Evolutionary conservation across 2,113 vertebrate genomes (phyloP).

Genomic region (Muscicapa adusta): DNA sequence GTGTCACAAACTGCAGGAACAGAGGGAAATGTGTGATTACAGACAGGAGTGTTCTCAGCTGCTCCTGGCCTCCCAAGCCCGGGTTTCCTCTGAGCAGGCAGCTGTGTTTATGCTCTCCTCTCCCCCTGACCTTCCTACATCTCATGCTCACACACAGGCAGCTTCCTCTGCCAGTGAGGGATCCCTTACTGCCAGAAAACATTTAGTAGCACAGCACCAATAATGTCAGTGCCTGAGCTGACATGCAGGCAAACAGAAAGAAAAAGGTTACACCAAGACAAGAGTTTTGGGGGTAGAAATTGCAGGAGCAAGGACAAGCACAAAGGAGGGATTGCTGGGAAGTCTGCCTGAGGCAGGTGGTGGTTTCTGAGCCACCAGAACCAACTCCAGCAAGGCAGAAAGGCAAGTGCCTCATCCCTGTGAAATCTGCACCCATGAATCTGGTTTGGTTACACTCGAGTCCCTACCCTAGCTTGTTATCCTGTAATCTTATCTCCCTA

Average conservation of each 20-base stretch:
- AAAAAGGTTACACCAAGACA: not conserved
- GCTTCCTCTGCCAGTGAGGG: not conserved
- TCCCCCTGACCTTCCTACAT: not conserved
- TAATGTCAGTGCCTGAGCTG: not conserved
- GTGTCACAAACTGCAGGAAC: rapidly evolving
- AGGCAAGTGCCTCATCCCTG: not conserved
- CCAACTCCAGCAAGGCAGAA: not conserved
- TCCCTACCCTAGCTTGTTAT: not conserved
- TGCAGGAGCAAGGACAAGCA: not conserved
- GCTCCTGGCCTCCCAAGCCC: not conserved
- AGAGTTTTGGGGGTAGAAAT: not conserved
- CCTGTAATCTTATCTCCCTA: constrained; percentile 1
- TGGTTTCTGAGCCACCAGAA: not conserved
- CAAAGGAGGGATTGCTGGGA: not conserved
- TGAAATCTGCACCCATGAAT: not conserved
- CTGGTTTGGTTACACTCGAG: not conserved
- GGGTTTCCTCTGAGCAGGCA: not conserved
- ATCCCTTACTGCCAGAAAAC: not conserved
- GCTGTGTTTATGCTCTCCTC: not conserved
- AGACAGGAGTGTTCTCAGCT: not conserved
- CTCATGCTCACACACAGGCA: not conserved
- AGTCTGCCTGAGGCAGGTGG: not conserved
- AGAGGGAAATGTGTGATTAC: not conserved
- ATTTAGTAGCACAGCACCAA: not conserved
- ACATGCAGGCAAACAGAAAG: rapidly evolving